phyloP scores from a whole-genome alignment of 1,140 invertebrate species.

The Drosophila arizonae region DNA sequence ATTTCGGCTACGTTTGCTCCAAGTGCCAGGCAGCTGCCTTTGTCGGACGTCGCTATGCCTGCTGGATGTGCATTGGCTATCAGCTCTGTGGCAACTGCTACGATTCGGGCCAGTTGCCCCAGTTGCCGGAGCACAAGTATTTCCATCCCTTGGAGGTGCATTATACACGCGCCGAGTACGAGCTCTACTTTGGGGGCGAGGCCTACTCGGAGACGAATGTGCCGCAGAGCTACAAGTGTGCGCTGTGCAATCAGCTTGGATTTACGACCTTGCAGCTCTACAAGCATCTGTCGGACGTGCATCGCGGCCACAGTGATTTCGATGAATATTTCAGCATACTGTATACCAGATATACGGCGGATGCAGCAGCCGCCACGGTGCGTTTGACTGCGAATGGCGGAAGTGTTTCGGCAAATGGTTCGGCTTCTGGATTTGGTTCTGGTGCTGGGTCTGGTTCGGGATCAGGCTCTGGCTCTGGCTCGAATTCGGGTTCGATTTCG shows the following conservation, averaged over 20 bases:
- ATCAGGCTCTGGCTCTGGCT: no score
- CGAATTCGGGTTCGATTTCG: neutral
- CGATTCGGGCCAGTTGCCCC: constrained; percentile 10
- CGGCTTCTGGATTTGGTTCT: neutral
- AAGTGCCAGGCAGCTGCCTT: constrained; percentile 25
- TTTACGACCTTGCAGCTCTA: constrained; percentile 12
- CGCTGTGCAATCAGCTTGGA: constrained; percentile 26
- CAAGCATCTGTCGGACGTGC: constrained; percentile 16
- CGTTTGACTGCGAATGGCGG: neutral
- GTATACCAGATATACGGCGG: neutral
- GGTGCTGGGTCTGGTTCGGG: no score
- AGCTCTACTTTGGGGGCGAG: constrained; percentile 45
- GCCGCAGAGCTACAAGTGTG: constrained; percentile 58
- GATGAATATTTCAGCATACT: constrained; percentile 30
- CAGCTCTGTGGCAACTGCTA: constrained; percentile 49
- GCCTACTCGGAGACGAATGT: neutral
- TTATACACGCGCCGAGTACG: constrained; percentile 36
- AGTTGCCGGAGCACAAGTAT: constrained; percentile 25
- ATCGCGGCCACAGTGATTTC: constrained; percentile 37
- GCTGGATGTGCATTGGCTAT: constrained; percentile 41
- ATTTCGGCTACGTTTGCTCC: constrained; percentile 39
- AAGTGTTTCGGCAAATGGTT: neutral
- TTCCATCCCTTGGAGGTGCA: constrained; percentile 47
- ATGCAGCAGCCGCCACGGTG: neutral
- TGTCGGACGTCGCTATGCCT: constrained; percentile 48